phyloP scores from a whole-genome alignment of 1,140 invertebrate species.

The Aphis craccivora region DNA sequence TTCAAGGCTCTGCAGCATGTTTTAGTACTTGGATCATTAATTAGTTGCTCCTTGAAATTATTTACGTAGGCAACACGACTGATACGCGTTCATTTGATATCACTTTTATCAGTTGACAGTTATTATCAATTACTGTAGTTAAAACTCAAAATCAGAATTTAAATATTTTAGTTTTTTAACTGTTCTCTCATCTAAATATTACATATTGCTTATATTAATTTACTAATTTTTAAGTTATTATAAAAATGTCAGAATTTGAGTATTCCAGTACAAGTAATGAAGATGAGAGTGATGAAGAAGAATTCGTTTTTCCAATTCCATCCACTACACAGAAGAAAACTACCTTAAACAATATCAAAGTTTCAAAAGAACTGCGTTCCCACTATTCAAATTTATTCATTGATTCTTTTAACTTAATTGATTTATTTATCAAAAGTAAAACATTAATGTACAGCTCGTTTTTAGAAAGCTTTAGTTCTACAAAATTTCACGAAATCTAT shows the following conservation, averaged over 20 bases:
- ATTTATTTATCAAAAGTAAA: constrained; percentile 33
- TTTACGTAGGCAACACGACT: too few relatives aligned
- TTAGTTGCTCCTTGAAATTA: too few relatives aligned
- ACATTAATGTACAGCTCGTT: not conserved
- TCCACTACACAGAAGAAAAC: not conserved
- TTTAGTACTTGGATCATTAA: too few relatives aligned
- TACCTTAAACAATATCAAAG: not conserved
- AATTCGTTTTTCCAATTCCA: not conserved
- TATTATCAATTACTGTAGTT: too few relatives aligned
- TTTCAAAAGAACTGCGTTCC: not conserved
- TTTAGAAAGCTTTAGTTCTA: not conserved
- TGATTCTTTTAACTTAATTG: constrained; percentile 1
- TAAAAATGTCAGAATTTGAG: constrained; percentile 47
- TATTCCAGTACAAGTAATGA: not conserved
- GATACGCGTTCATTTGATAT: too few relatives aligned
- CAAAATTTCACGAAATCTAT: constrained; percentile 30
- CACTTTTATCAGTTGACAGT: too few relatives aligned
- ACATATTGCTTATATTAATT: not conserved
- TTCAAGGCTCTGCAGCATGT: too few relatives aligned
- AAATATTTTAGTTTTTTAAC: too few relatives aligned
- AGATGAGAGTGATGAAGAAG: not conserved
- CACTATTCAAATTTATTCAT: constrained; percentile 33
- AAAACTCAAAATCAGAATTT: too few relatives aligned
- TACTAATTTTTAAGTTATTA: not conserved
- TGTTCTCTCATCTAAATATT: not conserved